These are phyloP conservation scores for Chaenodraco wilsoni DNA, from an alignment of 2,797 vertebrate species.

Conservation along the genomic window DNA sequence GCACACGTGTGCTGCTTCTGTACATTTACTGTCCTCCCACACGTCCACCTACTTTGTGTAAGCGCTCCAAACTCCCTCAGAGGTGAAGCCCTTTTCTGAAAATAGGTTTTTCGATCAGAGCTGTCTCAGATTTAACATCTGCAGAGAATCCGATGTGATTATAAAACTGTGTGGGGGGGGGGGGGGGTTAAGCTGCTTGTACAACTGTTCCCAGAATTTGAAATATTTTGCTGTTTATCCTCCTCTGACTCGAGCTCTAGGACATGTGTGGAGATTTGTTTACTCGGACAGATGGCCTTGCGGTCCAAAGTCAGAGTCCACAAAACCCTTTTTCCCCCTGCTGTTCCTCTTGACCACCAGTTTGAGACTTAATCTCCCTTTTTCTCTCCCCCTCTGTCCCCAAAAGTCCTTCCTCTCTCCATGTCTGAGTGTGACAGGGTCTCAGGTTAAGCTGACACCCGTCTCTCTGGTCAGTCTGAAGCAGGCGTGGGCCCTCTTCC, in stretches of 20 bases:
- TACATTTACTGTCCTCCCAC: conserved; percentile 33
- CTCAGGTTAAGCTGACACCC: conserved; percentile 73
- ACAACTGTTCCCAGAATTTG: conserved; percentile 53
- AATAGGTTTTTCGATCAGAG: conserved; percentile 58
- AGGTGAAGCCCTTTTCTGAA: conserved; percentile 49
- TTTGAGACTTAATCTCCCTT: conserved; percentile 47
- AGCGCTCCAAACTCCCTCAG: conserved; percentile 35
- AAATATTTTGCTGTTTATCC: conserved; percentile 65
- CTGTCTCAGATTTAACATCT: conserved; percentile 51
- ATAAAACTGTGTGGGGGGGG: conserved; percentile 24
- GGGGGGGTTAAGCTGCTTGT: conserved; percentile 44
- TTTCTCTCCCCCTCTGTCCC: conserved; percentile 35
- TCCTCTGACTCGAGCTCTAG: conserved; percentile 62
- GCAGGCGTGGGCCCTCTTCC: conserved; percentile 59
- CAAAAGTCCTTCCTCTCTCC: conserved; percentile 23
- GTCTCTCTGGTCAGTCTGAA: conserved; percentile 61
- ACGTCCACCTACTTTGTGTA: conserved; percentile 29
- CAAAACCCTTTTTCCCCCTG: conserved; percentile 22
- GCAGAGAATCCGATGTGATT: conserved; percentile 54
- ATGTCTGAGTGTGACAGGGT: conserved; percentile 67
- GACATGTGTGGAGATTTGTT: conserved; percentile 66
- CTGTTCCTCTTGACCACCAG: conserved; percentile 43
- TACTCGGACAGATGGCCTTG: conserved; percentile 71
- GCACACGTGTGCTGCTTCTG: conserved; percentile 44
- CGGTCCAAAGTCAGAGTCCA: conserved; percentile 56